Base-by-base conservation (phyloP, 2,888 invertebrate species). In the Oegoconia quadripuncta region DNA sequence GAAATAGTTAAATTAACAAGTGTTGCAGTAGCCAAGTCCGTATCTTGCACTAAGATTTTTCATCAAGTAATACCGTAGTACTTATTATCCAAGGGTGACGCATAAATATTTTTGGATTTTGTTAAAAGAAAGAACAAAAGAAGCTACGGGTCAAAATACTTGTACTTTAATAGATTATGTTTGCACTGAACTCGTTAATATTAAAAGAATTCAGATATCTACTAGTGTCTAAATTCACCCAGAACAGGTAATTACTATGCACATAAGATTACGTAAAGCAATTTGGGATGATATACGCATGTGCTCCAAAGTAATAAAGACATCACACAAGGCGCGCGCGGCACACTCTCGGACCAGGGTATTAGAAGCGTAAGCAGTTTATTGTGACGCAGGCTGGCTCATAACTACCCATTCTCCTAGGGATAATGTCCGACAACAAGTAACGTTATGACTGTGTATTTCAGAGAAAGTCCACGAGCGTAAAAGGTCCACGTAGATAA, bases 391-490 rank as follows among this genome's bases (percentile, higher is more conserved):
- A 64, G 71, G 65, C 69, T 66, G 66, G 70, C 74, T 76, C 78
- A 75, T 80, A 81, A 80, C 80, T 83, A 76, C 77, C 82, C 77
- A 77, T 83, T 81, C 74, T 75, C 71, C 58, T 59, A 62, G 72
- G 76, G 74, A 80, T 78, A 79, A 77, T 74, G 77, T 71, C 67
- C 66, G 72, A 69, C 73, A 71, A 72, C 68, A 68, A 72, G 67
- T 70, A 64, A 73, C 71, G 60, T 78, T 74, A 80, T 76, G n/a
- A n/a, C n/a, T n/a, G 74, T 79, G 77, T 78, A 81, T 63, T 76
- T 69, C 72, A 65, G 63, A 64, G 67, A 68, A 73, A 73, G 64
- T 70, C 63, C 54, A 64, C 61, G 52, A 59, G n/a, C 66, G 65
- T 71, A 68, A 70, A 66, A 64, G 60, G 59, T 58, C 58, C 60